Evolutionary conservation across 2,113 vertebrate species (phyloP), one percentile per base, ranked within the genome.

Genomic region (Variabilichromis moorii): DNA sequence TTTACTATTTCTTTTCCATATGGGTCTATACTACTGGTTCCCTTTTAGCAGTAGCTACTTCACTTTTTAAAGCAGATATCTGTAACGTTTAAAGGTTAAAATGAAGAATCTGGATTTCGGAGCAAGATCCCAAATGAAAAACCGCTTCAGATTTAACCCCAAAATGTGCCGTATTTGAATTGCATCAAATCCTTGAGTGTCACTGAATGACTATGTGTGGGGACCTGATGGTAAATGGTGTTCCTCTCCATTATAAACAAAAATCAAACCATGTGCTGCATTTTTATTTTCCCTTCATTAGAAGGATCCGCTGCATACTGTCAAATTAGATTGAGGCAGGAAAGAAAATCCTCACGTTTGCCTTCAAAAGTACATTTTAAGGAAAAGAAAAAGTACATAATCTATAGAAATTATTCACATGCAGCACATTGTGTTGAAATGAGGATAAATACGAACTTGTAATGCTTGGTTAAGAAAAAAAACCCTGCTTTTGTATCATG

Each of bases 251-350:
- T 84, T 86, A 21, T 82, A 78, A 78, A 76, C 13, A 61, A 86
- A 88, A 21, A 51, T 68, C 57, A 86, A 86, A 66, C 50, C 71
- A 31, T 57, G 53, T 61, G 24, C 71, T 90, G 80, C 66, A 86
- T 85, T 81, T 93, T 92, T 91, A 88, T 91, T 92, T 86, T 68
- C 81, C 66, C 66, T 86, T 91, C 79, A 88, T 81, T 86, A 86
- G 88, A 91, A 55, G 54, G 16, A 82, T 57, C 63, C 47, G 82
- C 54, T 14, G 59, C 80, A 80, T 37, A 81, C 31, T 86, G 31
- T 79, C 17, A 89, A 91, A 80, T 87, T 16, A 88, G 28, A 89
- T 12, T 6, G 7, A 35, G 53, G 50, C 31, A 91, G 26, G 35
- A 37, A 63, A 33, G 79, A 84, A 82, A 81, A 71, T 14, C 51